These are phyloP conservation scores for Mustela lutreola DNA, from an alignment of 2,113 vertebrate genomes.

Conservation along the genomic window DNA sequence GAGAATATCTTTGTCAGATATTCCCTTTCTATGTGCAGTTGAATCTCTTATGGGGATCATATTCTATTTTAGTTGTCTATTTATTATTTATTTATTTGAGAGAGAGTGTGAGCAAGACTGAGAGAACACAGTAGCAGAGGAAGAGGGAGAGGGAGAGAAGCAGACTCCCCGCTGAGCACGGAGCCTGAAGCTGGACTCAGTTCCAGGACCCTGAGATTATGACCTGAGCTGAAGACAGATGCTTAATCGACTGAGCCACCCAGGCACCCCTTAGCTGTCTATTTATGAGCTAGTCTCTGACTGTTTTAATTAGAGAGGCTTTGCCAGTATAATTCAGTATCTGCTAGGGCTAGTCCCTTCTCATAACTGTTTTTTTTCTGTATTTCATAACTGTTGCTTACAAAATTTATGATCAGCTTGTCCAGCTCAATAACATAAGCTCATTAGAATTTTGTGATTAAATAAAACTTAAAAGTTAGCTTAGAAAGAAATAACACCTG, in stretches of 20 bases:
- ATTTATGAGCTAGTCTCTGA: neutral
- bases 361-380: neutral
- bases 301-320: neutral
- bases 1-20: neutral
- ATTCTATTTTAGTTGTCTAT: neutral
- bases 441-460: neutral
- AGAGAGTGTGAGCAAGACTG: too few relatives aligned
- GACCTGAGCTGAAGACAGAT: too few relatives aligned
- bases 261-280: neutral
- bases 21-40: neutral
- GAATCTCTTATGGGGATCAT: neutral
- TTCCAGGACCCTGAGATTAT: too few relatives aligned
- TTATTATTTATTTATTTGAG: too few relatives aligned
- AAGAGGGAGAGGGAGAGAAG: too few relatives aligned
- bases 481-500: neutral
- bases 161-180: too few relatives aligned
- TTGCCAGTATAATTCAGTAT: neutral
- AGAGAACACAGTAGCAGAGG: too few relatives aligned
- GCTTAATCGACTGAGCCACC: too few relatives aligned
- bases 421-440: neutral
- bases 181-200: too few relatives aligned
- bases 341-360: neutral
- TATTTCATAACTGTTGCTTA: neutral
- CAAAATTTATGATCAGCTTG: neutral
- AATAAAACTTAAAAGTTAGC: neutral